A percentile compares a stretch with the other conserved stretches of the same genome.
phyloP scores from a whole-genome alignment of 2,113 vertebrate genomes.

The Callorhinus ursinus region DNA sequence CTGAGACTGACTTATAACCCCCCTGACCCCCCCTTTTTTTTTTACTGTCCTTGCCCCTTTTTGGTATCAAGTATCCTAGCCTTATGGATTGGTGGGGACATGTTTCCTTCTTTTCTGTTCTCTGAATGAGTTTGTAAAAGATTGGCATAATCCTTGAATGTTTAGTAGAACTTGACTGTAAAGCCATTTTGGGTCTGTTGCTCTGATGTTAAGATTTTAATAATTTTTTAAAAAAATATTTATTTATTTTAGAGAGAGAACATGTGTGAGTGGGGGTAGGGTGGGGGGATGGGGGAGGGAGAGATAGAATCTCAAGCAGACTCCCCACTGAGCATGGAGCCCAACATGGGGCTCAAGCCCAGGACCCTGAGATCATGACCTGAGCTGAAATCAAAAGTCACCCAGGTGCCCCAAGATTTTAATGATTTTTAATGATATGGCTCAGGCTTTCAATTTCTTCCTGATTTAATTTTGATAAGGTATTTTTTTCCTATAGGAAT shows the following conservation, averaged over 20 bases:
- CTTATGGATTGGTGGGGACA: not conserved
- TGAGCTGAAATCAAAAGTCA: not conserved
- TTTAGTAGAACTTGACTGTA: not conserved
- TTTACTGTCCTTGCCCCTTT: not conserved
- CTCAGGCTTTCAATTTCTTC: not conserved
- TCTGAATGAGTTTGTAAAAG: not conserved
- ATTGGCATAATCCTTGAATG: not conserved
- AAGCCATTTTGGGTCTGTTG: not conserved
- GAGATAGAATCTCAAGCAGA: not conserved
- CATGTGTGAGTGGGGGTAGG: not conserved
- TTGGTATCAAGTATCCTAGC: not conserved
- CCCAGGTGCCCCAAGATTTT: not conserved
- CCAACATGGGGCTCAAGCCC: not conserved
- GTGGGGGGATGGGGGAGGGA: not conserved
- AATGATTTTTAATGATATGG: not conserved
- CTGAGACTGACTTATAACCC: not conserved
- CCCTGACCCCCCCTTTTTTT: rapidly evolving
- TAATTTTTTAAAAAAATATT: not conserved
- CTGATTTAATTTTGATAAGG: constrained; percentile 37
- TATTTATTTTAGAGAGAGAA: not conserved
- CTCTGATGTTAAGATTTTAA: not conserved
- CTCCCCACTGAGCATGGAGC: not conserved
- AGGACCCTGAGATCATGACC: not conserved
- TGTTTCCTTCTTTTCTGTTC: not conserved
- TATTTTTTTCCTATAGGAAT: not conserved